Evolutionary conservation across 2,113 vertebrate genomes (phyloP).

Genomic region (Sinocyclocheilus anophthalmus): DNA sequence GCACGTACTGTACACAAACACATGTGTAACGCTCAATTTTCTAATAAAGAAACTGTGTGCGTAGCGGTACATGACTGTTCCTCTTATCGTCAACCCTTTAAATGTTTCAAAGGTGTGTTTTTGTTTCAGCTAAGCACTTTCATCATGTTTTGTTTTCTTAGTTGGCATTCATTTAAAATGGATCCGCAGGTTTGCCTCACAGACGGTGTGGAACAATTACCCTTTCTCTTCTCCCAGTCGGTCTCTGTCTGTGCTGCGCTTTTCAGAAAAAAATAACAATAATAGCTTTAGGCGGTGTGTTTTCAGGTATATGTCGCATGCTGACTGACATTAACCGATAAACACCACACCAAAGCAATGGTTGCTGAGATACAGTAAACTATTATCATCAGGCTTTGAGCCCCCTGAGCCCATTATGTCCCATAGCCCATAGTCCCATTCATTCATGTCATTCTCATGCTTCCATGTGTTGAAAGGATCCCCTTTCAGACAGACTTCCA

Average conservation of each 20-base stretch:
- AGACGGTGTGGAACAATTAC: constrained; percentile 7
- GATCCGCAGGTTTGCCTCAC: constrained; percentile 18
- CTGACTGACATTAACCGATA: background rate
- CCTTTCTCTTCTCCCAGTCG: constrained; percentile 5
- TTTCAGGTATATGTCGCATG: background rate
- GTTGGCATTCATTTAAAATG: constrained; percentile 33
- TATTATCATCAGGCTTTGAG: constrained; percentile 11
- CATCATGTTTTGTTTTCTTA: constrained; percentile 40
- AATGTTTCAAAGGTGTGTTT: constrained; percentile 38
- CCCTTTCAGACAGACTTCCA: constrained; percentile 21
- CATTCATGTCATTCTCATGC: constrained; percentile 14
- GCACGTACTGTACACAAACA: constrained; percentile 35
- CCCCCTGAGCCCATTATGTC: background rate
- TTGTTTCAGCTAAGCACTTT: constrained; percentile 26
- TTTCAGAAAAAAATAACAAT: background rate
- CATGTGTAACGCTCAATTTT: background rate
- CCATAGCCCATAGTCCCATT: background rate
- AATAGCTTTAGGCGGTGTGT: background rate
- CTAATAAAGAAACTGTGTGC: background rate
- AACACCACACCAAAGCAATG: constrained; percentile 24
- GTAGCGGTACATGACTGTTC: background rate
- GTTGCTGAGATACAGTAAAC: constrained; percentile 38
- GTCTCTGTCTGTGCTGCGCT: background rate
- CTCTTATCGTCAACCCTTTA: constrained; percentile 22
- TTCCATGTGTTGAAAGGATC: constrained; percentile 17